Conservation (phyloP, 2,113 vertebrate genomes). For the Anser brachyrhynchus region DNA sequence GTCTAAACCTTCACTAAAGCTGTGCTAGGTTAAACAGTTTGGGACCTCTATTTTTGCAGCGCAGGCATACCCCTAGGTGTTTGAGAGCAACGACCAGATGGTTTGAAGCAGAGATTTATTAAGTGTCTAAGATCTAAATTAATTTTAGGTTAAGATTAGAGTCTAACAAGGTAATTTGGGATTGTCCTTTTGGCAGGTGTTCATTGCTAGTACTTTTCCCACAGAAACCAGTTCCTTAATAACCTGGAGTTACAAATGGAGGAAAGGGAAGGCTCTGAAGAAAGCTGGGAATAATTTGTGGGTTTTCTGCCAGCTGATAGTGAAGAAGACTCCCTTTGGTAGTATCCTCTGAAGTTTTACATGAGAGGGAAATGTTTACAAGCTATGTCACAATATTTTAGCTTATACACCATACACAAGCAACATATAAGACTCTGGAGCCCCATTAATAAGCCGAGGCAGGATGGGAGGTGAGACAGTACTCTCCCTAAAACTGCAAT, state of each 20-base stretch:
- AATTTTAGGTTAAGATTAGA: slow-evolving; percentile 39
- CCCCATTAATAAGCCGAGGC: not conserved
- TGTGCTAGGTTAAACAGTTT: not conserved
- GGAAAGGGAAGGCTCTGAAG: not conserved
- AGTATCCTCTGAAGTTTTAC: not conserved
- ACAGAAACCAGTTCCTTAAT: slow-evolving; percentile 10
- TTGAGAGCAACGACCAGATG: slow-evolving; percentile 46
- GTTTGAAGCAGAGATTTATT: slow-evolving; percentile 49
- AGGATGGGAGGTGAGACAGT: not conserved
- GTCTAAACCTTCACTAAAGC: not conserved
- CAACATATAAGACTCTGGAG: not conserved
- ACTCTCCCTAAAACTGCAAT: not conserved
- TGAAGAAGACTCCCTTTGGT: slow-evolving; percentile 10
- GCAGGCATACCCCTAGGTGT: not conserved
- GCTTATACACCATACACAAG: not conserved
- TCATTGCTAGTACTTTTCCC: slow-evolving; percentile 20
- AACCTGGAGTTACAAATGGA: slow-evolving; percentile 4
- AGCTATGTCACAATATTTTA: not conserved
- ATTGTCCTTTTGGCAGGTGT: slow-evolving; percentile 53
- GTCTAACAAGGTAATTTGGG: slow-evolving; percentile 56
- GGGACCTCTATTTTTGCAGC: slow-evolving; percentile 20
- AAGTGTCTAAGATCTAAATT: slow-evolving; percentile 47
- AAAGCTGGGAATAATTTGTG: slow-evolving; percentile 24
- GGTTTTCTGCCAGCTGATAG: not conserved
- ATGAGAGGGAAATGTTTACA: not conserved